These are phyloP conservation scores for Odontocolon sp. DNA, from an alignment of 2,888 invertebrate genomes.

Conservation along the genomic window DNA sequence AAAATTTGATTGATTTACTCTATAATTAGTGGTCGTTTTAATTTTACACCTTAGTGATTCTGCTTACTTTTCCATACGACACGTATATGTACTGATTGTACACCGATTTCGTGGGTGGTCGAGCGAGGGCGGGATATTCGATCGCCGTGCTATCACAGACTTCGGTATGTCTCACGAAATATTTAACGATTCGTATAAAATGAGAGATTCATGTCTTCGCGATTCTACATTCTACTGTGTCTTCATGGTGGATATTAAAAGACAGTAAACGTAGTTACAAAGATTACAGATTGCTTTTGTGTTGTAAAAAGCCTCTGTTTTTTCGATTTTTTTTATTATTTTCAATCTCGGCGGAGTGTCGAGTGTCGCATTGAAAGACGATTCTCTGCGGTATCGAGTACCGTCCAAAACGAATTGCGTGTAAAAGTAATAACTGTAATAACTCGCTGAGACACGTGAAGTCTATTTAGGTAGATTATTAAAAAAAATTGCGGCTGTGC, in stretches of 20 bases:
- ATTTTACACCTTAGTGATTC: neutral
- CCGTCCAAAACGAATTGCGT: neutral
- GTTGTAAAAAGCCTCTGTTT: neutral
- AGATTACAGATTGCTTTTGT: neutral
- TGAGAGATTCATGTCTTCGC: neutral
- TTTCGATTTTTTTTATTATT: neutral
- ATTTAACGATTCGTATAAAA: neutral
- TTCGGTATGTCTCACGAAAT: neutral
- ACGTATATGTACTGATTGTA: neutral
- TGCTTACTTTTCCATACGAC: neutral
- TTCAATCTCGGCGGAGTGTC: neutral
- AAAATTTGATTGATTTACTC: too few species aligned
- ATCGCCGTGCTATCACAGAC: neutral
- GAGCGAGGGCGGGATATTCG: neutral
- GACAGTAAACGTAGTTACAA: neutral
- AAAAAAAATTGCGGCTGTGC: neutral
- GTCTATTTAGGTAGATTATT: neutral
- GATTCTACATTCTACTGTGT: too few species aligned
- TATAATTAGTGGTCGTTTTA: too few species aligned
- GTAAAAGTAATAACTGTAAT: constrained; percentile 4
- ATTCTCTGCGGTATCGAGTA: neutral
- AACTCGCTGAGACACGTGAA: neutral
- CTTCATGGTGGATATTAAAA: neutral
- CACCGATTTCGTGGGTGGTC: neutral
- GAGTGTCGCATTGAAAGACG: neutral